These are phyloP conservation scores for Erpornis zantholeuca DNA, from an alignment of 2,113 vertebrate genomes.

Conservation along the genomic window DNA sequence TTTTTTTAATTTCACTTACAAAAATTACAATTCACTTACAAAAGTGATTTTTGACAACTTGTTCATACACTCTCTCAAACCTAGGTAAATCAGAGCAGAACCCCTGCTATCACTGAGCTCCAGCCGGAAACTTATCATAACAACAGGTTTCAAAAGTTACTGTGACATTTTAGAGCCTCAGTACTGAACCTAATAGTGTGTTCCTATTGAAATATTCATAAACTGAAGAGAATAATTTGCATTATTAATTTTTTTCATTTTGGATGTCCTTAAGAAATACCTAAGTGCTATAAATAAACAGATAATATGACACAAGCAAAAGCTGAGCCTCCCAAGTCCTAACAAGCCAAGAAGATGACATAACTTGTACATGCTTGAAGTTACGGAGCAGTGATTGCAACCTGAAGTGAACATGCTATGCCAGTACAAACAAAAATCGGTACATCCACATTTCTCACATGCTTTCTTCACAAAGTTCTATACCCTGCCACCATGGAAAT, in stretches of 20 bases:
- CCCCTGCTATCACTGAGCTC: background rate
- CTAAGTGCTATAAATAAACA: background rate
- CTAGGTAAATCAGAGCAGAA: background rate
- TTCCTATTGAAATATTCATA: background rate
- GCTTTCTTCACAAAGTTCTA: background rate
- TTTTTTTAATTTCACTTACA: background rate
- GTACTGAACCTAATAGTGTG: background rate
- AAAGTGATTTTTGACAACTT: background rate
- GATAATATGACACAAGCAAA: background rate
- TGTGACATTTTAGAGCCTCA: background rate
- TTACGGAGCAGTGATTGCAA: background rate
- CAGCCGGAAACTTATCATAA: background rate
- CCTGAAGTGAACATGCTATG: background rate
- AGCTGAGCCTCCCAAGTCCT: background rate
- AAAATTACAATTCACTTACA: background rate
- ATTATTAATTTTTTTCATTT: background rate
- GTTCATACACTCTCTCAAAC: background rate
- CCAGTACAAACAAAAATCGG: background rate
- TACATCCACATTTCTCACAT: background rate
- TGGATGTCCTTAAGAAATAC: background rate
- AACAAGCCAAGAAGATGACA: background rate
- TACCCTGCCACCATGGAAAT: background rate
- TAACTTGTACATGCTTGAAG: background rate
- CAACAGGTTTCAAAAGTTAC: background rate
- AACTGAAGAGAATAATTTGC: background rate